A percentile compares a stretch with the other conserved stretches of the same genome.
These are phyloP conservation scores for Ellobius talpinus DNA, from an alignment of 2,113 vertebrate genomes.

Conservation along the genomic window DNA sequence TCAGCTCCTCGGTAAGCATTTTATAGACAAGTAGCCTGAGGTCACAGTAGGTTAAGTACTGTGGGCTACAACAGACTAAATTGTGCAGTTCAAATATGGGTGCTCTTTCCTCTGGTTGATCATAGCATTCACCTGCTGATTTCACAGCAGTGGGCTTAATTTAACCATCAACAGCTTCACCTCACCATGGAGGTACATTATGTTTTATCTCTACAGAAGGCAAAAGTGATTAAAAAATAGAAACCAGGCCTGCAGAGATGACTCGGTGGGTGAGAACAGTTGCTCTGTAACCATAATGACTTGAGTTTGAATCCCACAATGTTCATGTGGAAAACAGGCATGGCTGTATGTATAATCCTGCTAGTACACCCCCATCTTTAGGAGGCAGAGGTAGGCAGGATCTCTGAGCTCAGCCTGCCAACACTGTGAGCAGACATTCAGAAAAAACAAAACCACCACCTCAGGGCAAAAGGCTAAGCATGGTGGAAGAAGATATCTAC, in stretches of 20 bases:
- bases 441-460: neutral
- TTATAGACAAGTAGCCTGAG: neutral
- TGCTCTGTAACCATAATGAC: too few species aligned
- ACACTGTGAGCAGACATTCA: neutral
- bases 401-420: neutral
- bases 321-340: neutral
- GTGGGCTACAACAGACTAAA: neutral
- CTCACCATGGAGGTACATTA: neutral
- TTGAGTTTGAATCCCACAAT: neutral
- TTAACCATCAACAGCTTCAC: neutral
- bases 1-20: neutral
- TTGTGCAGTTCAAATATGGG: neutral
- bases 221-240: neutral
- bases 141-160: neutral
- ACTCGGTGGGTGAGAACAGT: neutral
- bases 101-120: slow-evolving; percentile 11
- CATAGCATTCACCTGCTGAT: neutral
- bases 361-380: too few species aligned
- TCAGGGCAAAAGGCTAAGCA: neutral
- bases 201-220: neutral
- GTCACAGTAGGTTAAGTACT: neutral
- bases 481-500: neutral
- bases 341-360: neutral
- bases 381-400: neutral
- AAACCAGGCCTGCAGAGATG: neutral